Conservation (phyloP, 2,888 invertebrate species). For the Marasmarcha lunaedactyla region DNA sequence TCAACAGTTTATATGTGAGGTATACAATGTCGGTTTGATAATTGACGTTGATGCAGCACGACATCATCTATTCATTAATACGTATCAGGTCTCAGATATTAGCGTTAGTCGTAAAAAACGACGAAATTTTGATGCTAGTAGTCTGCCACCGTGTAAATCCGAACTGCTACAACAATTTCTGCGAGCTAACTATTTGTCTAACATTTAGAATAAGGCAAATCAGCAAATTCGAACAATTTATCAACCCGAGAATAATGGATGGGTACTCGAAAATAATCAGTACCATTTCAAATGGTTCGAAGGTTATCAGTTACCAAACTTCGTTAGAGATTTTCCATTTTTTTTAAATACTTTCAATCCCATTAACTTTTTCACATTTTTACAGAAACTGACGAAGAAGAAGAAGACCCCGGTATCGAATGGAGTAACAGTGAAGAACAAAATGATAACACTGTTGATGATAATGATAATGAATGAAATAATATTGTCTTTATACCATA, state of each 20-base stretch:
- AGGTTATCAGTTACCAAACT: constrained; percentile 18
- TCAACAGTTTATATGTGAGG: too few species aligned
- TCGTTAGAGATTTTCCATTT: constrained; percentile 15
- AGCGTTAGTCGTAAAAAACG: constrained; percentile 11
- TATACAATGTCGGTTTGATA: constrained; percentile 10
- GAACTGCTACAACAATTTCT: too few species aligned
- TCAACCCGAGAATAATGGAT: constrained; percentile 18
- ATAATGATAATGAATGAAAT: too few species aligned
- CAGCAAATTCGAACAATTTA: constrained; percentile 12
- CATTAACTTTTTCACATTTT: not conserved
- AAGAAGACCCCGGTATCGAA: not conserved
- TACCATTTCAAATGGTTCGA: constrained; percentile 19
- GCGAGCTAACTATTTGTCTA: not conserved
- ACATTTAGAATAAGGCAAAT: constrained; percentile 2
- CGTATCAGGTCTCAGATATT: constrained; percentile 13
- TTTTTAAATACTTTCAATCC: too few species aligned
- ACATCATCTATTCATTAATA: constrained; percentile 13
- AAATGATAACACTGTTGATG: not conserved
- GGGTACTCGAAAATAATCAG: constrained; percentile 14
- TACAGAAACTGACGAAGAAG: not conserved
- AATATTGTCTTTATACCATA: too few species aligned
- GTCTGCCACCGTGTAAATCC: too few species aligned
- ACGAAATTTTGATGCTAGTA: constrained; percentile 14
- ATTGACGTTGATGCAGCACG: constrained; percentile 10
- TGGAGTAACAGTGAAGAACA: not conserved